Percentiles rank a stretch among this genome's conserved stretches.
Conservation (phyloP, 2,797 vertebrate species). For the Tamandua tetradactyla region DNA sequence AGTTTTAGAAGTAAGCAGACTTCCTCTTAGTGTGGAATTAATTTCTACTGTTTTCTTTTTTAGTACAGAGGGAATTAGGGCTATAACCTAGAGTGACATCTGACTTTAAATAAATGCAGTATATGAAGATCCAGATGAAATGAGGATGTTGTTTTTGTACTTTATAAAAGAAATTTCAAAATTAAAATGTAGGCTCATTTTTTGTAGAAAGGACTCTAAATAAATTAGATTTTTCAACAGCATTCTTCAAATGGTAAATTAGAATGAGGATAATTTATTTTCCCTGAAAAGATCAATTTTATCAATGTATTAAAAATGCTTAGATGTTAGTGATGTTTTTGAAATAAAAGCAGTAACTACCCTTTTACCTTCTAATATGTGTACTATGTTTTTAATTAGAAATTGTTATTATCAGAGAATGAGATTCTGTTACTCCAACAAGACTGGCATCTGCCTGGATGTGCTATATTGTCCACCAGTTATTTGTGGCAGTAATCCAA, state of each 20-base stretch:
- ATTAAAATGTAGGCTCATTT: background rate
- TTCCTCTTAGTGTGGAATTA: background rate
- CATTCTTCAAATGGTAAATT: slow-evolving; percentile 25
- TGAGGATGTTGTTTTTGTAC: background rate
- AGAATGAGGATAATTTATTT: background rate
- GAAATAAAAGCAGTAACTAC: background rate
- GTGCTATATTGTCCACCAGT: background rate
- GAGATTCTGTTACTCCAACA: background rate
- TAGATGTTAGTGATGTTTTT: background rate
- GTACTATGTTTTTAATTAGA: background rate
- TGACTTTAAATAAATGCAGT: background rate
- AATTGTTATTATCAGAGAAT: background rate
- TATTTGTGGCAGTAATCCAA: background rate
- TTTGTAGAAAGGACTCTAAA: slow-evolving; percentile 39
- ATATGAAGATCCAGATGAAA: slow-evolving; percentile 35
- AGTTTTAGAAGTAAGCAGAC: slow-evolving; percentile 10
- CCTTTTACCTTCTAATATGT: background rate
- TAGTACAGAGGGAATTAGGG: background rate
- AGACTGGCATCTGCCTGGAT: background rate
- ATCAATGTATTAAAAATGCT: background rate
- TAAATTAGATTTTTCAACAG: background rate
- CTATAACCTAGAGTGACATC: background rate
- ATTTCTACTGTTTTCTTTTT: background rate
- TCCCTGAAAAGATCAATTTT: slow-evolving; percentile 8
- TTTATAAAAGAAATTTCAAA: slow-evolving; percentile 27